phyloP scores from a whole-genome alignment of 2,797 vertebrate genomes.

The Syngnathus rostellatus region DNA sequence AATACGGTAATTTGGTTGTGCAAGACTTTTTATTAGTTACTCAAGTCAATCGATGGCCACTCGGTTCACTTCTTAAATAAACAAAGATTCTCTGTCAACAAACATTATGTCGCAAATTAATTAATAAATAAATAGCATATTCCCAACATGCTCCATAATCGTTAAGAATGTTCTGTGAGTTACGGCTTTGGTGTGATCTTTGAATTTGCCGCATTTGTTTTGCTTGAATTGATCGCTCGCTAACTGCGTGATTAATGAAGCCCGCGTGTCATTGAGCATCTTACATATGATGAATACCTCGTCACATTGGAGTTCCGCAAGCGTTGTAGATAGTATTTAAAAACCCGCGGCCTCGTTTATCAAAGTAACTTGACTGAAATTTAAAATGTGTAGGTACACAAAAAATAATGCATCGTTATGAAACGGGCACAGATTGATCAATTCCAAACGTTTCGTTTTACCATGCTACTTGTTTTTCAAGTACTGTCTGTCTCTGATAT shows the following conservation, averaged over 20 bases:
- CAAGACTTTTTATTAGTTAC: not conserved
- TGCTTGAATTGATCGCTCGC: slow-evolving; percentile 90
- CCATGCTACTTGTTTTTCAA: slow-evolving; percentile 49
- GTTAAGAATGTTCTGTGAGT: slow-evolving; percentile 79
- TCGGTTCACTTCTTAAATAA: not conserved
- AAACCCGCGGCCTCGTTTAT: slow-evolving; percentile 53
- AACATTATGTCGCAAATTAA: not conserved
- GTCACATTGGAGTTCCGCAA: slow-evolving; percentile 71
- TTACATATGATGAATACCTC: slow-evolving; percentile 80
- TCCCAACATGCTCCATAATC: slow-evolving; percentile 42
- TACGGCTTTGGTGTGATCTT: slow-evolving; percentile 82
- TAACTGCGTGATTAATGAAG: slow-evolving; percentile 87
- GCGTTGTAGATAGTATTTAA: slow-evolving; percentile 63
- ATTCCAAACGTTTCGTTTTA: no score
- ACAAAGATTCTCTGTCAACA: not conserved
- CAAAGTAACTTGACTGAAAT: no score
- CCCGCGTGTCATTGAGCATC: slow-evolving; percentile 69
- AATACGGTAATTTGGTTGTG: not conserved
- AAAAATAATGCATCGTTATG: no score
- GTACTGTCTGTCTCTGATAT: slow-evolving; percentile 45
- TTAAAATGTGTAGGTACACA: no score
- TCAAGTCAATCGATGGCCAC: not conserved
- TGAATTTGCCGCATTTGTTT: slow-evolving; percentile 90
- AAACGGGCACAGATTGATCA: no score
- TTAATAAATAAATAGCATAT: slow-evolving; percentile 16